A percentile compares a stretch with the other conserved stretches of the same genome.
phyloP scores from a whole-genome alignment of 1,140 invertebrate species.

The Achatina immaculata region DNA sequence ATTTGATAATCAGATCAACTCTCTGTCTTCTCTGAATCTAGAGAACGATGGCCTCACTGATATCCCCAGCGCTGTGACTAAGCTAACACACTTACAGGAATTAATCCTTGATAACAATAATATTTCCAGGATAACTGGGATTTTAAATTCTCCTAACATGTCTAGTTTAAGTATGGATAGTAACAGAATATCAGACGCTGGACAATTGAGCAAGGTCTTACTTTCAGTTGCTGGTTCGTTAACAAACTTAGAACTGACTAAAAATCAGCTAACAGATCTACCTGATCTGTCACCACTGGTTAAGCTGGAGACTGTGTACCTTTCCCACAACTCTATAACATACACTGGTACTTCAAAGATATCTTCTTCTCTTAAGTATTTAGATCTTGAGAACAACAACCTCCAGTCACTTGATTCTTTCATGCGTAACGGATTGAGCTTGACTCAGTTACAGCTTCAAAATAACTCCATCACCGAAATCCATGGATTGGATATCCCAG shows the following conservation, averaged over 20 bases:
- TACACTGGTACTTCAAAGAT: neutral
- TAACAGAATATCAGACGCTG: neutral
- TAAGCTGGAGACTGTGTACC: neutral
- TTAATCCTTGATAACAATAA: neutral
- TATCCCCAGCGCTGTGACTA: neutral
- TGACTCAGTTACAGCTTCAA: neutral
- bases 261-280: neutral
- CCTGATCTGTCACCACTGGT: neutral
- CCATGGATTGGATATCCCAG: neutral
- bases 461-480: neutral
- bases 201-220: neutral
- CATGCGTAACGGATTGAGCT: neutral
- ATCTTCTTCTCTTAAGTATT: neutral
- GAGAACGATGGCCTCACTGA: neutral
- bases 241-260: neutral
- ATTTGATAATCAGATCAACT: neutral
- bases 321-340: neutral
- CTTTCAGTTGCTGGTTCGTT: neutral
- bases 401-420: neutral
- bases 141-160: neutral
- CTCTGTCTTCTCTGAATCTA: neutral
- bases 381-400: neutral
- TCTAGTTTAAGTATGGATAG: neutral
- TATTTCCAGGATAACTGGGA: neutral
- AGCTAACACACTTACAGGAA: neutral